Percentiles rank a stretch among this genome's conserved stretches.
Conservation (phyloP, 1,140 invertebrate genomes). For the Adoxophyes honmai region DNA sequence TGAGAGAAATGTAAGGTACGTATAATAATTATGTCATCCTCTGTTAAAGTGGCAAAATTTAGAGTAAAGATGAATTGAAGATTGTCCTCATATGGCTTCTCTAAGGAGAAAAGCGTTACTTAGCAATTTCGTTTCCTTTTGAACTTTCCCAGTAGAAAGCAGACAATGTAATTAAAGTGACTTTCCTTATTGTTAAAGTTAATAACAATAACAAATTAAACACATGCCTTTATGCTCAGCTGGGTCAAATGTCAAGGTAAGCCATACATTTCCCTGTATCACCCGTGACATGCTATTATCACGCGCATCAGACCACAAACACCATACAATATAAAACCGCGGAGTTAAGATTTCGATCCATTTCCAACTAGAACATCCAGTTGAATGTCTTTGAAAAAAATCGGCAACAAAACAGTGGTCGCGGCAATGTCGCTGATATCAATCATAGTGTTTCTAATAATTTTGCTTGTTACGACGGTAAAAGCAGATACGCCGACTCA, state of each 20-base stretch:
- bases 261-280: constrained; percentile 17
- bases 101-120: neutral
- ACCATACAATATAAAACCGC: constrained; percentile 40
- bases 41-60: no score
- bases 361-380: constrained; percentile 32
- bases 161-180: constrained; percentile 1
- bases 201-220: neutral
- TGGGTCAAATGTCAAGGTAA: constrained; percentile 69
- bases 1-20: no score
- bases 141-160: constrained; percentile 2
- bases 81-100: no score
- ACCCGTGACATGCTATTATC: constrained; percentile 47
- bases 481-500: constrained; percentile 39
- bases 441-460: constrained; percentile 43
- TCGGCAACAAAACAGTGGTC: constrained; percentile 29
- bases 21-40: no score
- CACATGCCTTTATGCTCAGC: constrained; percentile 37
- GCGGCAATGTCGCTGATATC: constrained; percentile 62
- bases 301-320: constrained; percentile 49
- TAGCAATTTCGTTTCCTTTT: neutral
- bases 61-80: no score
- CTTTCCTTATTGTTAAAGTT: constrained; percentile 17
- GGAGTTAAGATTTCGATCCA: constrained; percentile 27
- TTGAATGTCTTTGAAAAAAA: constrained; percentile 49
- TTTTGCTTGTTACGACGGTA: constrained; percentile 47